Conservation (phyloP, 2,888 invertebrate genomes). For the Podabrus alpinus region DNA sequence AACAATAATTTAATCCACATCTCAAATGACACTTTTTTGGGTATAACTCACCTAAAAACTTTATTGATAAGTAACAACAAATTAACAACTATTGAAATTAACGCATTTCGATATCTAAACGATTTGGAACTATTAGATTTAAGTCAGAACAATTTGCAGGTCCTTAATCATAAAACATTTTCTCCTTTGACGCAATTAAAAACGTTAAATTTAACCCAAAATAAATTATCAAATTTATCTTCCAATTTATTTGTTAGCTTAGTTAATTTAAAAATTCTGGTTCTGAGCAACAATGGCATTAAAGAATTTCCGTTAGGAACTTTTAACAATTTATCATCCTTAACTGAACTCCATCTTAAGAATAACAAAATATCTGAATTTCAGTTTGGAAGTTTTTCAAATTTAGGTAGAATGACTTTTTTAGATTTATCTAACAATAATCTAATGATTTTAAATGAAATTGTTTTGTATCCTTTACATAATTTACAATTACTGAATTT, state of each 20-base stretch:
- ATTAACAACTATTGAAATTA: not conserved
- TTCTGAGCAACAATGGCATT: not conserved
- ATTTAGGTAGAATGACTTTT: not conserved
- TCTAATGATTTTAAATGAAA: not conserved
- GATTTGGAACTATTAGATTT: not conserved
- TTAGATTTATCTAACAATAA: conserved; percentile 9
- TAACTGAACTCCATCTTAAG: not conserved
- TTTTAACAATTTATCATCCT: not conserved
- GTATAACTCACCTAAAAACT: not conserved
- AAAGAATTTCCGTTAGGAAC: not conserved
- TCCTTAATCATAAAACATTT: not conserved
- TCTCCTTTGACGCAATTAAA: not conserved
- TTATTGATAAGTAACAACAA: not conserved
- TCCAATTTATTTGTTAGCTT: not conserved
- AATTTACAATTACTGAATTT: not conserved
- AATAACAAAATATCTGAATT: conserved; percentile 1
- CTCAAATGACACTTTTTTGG: not conserved
- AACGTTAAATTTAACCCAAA: not conserved
- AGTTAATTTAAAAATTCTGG: not conserved
- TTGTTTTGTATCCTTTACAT: not conserved
- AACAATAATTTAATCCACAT: not conserved
- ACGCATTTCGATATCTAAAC: not conserved
- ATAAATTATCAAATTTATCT: not conserved
- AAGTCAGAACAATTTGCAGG: not conserved
- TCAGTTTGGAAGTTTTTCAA: conserved; percentile 1